Evolutionary conservation across 1,140 invertebrate species (phyloP).

Genomic region (Leptoteleia sp.): DNA sequence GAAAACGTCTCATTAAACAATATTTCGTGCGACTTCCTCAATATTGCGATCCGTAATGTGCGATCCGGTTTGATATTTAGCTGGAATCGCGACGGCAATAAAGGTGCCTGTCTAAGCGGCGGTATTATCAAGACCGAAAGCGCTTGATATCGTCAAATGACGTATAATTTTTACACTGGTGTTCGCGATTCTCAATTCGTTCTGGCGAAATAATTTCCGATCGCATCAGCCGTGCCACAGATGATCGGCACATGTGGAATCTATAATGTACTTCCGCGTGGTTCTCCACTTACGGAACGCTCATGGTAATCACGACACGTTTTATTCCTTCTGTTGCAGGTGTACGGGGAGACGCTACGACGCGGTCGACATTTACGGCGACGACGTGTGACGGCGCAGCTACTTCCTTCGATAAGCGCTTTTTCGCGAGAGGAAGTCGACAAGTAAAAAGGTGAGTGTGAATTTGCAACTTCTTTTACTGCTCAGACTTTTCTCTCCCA

Average conservation of each 20-base stretch:
- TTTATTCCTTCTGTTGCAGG: conserved; percentile 61
- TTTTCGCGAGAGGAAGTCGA: conserved; percentile 43
- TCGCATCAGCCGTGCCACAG: conserved; percentile 19
- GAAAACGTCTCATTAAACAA: too few relatives aligned
- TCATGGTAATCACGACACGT: conserved; percentile 70
- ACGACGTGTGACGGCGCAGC: conserved; percentile 50
- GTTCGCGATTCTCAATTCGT: conserved; percentile 19
- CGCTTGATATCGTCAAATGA: not conserved
- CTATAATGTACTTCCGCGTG: conserved; percentile 69
- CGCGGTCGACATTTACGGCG: conserved; percentile 50
- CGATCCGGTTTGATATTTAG: too few relatives aligned
- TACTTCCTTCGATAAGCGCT: conserved; percentile 53
- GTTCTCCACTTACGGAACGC: conserved; percentile 46
- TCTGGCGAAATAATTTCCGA: conserved; percentile 69
- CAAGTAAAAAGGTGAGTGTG: conserved; percentile 45
- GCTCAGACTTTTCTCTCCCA: conserved; percentile 16
- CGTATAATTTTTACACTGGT: conserved; percentile 17
- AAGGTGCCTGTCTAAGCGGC: not conserved
- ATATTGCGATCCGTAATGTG: not conserved
- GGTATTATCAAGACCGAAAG: not conserved
- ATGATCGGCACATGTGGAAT: conserved; percentile 67
- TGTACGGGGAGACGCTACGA: conserved; percentile 38
- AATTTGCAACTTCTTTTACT: conserved; percentile 49
- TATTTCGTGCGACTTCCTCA: not conserved
- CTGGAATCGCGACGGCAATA: not conserved